Conservation (phyloP, 2,113 vertebrate species). For the Crocuta crocuta region DNA sequence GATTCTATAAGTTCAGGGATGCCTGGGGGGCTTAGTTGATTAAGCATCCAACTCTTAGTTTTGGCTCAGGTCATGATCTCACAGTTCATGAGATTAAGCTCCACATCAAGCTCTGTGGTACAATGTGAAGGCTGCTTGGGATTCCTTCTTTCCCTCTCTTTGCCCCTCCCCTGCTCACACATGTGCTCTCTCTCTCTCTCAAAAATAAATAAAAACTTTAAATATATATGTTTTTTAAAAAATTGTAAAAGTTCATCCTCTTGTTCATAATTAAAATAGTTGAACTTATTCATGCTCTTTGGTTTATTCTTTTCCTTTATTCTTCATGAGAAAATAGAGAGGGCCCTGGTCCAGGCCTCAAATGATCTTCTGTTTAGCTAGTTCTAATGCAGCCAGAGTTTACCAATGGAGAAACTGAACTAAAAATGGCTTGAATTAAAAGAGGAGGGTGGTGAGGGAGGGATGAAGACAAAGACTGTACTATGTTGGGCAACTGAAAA, state of each 20-base stretch:
- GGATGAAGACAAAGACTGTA: neutral
- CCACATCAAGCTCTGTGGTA: too few relatives aligned
- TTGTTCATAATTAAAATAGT: neutral
- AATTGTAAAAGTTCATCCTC: neutral
- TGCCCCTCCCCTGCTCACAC: too few relatives aligned
- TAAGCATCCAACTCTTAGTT: too few relatives aligned
- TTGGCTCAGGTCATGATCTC: too few relatives aligned
- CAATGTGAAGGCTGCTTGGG: too few relatives aligned
- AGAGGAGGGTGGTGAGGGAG: too few relatives aligned
- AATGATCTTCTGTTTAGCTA: neutral
- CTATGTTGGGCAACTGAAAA: neutral
- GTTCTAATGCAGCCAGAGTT: neutral
- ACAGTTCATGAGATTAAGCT: too few relatives aligned
- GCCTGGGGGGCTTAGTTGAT: too few relatives aligned
- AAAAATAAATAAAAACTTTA: too few relatives aligned
- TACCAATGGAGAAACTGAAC: neutral
- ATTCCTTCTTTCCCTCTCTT: too few relatives aligned
- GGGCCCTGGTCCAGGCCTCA: neutral
- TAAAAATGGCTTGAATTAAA: neutral
- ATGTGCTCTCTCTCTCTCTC: too few relatives aligned
- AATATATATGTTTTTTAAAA: neutral
- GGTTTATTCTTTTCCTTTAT: neutral
- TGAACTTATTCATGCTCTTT: neutral
- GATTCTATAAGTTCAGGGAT: neutral
- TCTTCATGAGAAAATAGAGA: neutral